A percentile compares a stretch with the other conserved stretches of the same genome.
Evolutionary conservation across 2,113 vertebrate genomes (phyloP).

Genomic region (Micromys minutus): DNA sequence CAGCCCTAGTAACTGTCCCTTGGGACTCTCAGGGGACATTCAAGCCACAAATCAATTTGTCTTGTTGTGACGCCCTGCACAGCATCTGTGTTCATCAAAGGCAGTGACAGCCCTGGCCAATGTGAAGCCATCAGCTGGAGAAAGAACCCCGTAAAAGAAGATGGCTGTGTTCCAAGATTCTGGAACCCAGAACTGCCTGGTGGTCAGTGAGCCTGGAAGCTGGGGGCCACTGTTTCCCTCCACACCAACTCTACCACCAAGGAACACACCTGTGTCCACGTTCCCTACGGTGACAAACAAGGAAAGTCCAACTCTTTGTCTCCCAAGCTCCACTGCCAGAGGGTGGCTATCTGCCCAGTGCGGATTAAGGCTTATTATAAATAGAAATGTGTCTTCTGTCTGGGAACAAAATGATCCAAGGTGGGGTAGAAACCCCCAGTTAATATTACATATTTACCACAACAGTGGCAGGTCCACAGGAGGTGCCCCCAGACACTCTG

Average conservation of each 20-base stretch:
- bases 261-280: accelerated
- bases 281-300: not conserved
- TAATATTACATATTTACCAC: no score
- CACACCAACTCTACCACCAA: accelerated
- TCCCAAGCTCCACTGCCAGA: no score
- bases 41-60: not conserved
- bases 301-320: not conserved
- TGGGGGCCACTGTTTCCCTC: not conserved
- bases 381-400: no score
- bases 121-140: not conserved
- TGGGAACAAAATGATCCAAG: no score
- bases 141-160: not conserved
- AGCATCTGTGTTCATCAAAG: not conserved
- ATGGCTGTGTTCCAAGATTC: not conserved
- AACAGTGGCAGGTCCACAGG: not conserved
- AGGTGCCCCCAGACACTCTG: not conserved
- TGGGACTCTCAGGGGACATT: not conserved
- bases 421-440: no score
- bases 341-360: no score
- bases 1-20: accelerated
- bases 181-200: no score
- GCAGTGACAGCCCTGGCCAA: not conserved
- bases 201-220: not conserved
- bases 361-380: no score
- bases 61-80: accelerated